phyloP scores from a whole-genome alignment of 2,113 vertebrate genomes.

The pig (Sus scrofa) region DNA sequence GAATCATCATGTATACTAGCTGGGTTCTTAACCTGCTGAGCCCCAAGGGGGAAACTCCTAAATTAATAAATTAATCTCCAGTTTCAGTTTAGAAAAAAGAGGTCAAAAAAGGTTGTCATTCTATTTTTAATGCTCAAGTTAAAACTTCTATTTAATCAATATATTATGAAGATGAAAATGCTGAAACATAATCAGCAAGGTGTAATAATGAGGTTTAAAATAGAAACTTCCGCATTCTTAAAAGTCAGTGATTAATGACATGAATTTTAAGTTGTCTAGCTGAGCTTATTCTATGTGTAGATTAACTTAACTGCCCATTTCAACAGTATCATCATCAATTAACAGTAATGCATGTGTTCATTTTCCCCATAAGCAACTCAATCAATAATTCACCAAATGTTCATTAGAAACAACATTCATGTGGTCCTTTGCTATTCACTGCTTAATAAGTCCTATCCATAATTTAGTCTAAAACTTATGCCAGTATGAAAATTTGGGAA shows the following conservation, averaged over 20 bases:
- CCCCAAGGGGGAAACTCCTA: too few relatives aligned
- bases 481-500: neutral
- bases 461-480: neutral
- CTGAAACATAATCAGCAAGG: neutral
- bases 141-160: constrained; percentile 6
- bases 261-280: neutral
- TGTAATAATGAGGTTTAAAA: neutral
- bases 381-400: neutral
- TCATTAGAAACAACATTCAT: neutral
- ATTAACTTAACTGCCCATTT: neutral
- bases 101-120: neutral
- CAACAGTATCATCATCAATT: neutral
- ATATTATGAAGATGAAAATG: neutral
- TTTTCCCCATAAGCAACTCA: neutral
- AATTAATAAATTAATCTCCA: neutral
- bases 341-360: neutral
- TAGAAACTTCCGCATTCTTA: neutral
- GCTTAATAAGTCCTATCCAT: neutral
- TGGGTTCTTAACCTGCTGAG: too few relatives aligned
- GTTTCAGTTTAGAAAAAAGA: neutral
- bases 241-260: neutral
- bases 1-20: too few relatives aligned
- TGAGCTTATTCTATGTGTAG: neutral
- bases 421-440: neutral
- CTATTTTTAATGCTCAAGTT: neutral